phyloP scores from a whole-genome alignment of 2,888 invertebrate species.

The Phorcus lineatus region DNA sequence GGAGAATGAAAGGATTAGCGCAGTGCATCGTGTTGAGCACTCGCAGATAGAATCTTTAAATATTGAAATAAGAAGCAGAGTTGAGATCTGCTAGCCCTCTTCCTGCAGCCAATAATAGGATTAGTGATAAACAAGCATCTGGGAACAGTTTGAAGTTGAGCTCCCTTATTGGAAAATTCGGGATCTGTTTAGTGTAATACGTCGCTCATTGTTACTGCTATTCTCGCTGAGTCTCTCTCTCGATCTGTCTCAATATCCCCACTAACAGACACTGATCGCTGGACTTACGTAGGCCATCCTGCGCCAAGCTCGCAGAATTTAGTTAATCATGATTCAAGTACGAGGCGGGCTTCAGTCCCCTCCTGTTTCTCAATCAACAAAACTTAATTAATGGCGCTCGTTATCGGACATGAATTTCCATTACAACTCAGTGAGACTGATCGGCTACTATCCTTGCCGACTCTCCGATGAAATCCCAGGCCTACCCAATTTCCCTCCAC shows the following conservation, averaged over 20 bases:
- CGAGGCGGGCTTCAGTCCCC: conserved; percentile 1
- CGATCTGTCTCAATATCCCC: neutral
- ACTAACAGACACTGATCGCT: neutral
- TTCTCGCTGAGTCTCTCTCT: neutral
- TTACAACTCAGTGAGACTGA: conserved; percentile 25
- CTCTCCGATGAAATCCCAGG: conserved; percentile 28
- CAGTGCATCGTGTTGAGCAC: neutral
- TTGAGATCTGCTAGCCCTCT: neutral
- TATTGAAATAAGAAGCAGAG: conserved; percentile 14
- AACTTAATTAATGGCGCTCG: conserved; percentile 38
- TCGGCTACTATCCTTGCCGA: neutral
- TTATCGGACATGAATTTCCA: conserved; percentile 39
- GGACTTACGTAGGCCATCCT: neutral
- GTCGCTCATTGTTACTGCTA: neutral
- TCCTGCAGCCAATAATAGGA: neutral
- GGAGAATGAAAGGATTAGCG: neutral
- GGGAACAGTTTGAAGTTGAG: conserved; percentile 7
- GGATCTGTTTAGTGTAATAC: conserved; percentile 5
- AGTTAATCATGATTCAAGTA: conserved; percentile 15
- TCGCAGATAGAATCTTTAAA: conserved; percentile 14
- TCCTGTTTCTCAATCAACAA: conserved; percentile 31
- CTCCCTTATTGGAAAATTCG: conserved; percentile 14
- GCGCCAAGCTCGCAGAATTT: neutral
- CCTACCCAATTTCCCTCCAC: conserved; percentile 16
- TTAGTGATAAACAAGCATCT: conserved; percentile 1